These are phyloP conservation scores for Platanista minor DNA, from an alignment of 2,113 vertebrate species.

Conservation along the genomic window DNA sequence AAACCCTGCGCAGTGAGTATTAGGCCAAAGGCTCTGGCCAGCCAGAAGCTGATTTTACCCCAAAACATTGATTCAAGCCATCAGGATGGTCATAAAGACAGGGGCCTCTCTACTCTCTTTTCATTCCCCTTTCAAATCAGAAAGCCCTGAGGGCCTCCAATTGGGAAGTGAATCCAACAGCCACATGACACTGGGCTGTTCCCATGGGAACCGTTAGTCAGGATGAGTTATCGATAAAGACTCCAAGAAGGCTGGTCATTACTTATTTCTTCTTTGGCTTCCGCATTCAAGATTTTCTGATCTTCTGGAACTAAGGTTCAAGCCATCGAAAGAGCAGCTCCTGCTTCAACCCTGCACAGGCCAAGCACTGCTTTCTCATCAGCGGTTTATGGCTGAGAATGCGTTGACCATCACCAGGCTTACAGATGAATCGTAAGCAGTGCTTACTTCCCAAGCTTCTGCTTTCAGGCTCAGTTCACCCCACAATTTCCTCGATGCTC, in stretches of 20 bases:
- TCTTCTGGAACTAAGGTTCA: constrained; percentile 8
- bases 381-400: neutral
- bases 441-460: neutral
- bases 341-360: neutral
- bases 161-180: constrained; percentile 17
- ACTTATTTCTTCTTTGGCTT: neutral
- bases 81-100: neutral
- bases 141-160: neutral
- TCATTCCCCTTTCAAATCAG: neutral
- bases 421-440: neutral
- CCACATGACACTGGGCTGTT: neutral
- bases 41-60: neutral
- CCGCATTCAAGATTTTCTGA: constrained; percentile 24
- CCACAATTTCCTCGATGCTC: neutral
- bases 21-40: neutral
- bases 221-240: constrained; percentile 2
- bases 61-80: neutral
- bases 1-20: neutral
- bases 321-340: neutral
- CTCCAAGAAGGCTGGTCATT: neutral
- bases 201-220: neutral
- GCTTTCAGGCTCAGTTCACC: neutral
- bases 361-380: neutral
- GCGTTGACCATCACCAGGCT: neutral
- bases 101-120: neutral